Conservation (phyloP, 1,140 invertebrate species). For the Drosophila triauraria region DNA sequence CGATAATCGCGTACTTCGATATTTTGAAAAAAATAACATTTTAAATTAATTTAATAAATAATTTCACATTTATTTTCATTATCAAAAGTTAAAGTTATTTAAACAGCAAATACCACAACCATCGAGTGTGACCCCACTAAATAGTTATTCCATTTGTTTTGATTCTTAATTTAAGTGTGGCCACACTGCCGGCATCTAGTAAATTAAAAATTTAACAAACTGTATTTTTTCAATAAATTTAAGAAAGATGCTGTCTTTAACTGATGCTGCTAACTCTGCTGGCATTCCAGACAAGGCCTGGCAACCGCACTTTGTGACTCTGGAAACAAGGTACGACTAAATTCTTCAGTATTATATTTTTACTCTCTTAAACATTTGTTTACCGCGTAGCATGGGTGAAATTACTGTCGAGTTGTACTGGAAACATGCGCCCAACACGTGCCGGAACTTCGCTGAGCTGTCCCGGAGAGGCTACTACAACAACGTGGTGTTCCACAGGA, state of each 20-base stretch:
- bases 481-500: conserved; percentile 97
- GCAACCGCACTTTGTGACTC: conserved; percentile 92
- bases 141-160: background rate
- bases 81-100: too few relatives aligned
- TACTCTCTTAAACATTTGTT: background rate
- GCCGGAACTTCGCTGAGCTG: conserved; percentile 98
- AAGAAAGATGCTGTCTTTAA: conserved; percentile 40
- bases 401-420: conserved; percentile 97
- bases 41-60: too few relatives aligned
- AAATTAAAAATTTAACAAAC: conserved; percentile 3
- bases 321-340: conserved; percentile 91
- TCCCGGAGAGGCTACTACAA: conserved; percentile 97
- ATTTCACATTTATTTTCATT: too few relatives aligned
- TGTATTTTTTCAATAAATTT: background rate
- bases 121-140: too few relatives aligned
- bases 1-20: too few relatives aligned
- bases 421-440: conserved; percentile 98
- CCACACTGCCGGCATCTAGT: background rate
- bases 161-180: background rate
- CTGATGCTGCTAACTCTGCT: conserved; percentile 37
- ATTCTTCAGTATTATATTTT: too few relatives aligned
- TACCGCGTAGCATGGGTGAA: conserved; percentile 94
- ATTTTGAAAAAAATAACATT: too few relatives aligned
- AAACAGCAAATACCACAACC: too few relatives aligned
- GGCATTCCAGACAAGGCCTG: conserved; percentile 94